phyloP scores from a whole-genome alignment of 1,140 invertebrate genomes.

The Brachystomella parvula region DNA sequence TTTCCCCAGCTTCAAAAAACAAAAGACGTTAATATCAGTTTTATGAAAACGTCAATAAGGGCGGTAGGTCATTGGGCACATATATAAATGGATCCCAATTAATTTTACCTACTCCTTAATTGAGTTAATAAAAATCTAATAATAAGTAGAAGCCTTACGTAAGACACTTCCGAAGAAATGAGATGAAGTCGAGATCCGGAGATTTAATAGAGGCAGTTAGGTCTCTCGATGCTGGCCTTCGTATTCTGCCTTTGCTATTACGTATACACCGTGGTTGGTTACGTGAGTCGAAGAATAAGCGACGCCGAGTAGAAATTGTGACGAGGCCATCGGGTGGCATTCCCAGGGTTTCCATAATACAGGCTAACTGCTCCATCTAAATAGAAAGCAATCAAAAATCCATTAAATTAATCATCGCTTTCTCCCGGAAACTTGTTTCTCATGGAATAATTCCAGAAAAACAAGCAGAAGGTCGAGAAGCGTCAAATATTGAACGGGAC shows the following conservation, averaged over 20 bases:
- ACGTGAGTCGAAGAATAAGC: slow-evolving; percentile 32
- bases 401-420: not conserved
- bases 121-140: not conserved
- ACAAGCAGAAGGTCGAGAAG: not conserved
- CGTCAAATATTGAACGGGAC: too few species aligned
- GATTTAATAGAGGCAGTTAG: slow-evolving; percentile 28
- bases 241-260: slow-evolving; percentile 32
- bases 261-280: slow-evolving; percentile 35
- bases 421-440: not conserved
- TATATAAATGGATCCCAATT: not conserved
- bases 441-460: too few species aligned
- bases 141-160: slow-evolving; percentile 32
- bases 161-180: slow-evolving; percentile 35
- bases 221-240: slow-evolving; percentile 31
- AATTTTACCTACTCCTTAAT: not conserved
- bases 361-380: slow-evolving; percentile 84
- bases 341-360: slow-evolving; percentile 93
- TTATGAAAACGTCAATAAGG: too few species aligned
- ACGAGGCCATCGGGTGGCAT: slow-evolving; percentile 78
- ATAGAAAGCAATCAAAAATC: not conserved
- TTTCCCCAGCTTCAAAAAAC: too few species aligned
- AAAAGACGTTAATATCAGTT: too few species aligned
- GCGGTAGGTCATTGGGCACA: too few species aligned
- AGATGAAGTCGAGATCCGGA: slow-evolving; percentile 34
- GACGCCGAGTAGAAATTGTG: slow-evolving; percentile 63